phyloP scores from a whole-genome alignment of 2,797 vertebrate species.

The Cossypha caffra region DNA sequence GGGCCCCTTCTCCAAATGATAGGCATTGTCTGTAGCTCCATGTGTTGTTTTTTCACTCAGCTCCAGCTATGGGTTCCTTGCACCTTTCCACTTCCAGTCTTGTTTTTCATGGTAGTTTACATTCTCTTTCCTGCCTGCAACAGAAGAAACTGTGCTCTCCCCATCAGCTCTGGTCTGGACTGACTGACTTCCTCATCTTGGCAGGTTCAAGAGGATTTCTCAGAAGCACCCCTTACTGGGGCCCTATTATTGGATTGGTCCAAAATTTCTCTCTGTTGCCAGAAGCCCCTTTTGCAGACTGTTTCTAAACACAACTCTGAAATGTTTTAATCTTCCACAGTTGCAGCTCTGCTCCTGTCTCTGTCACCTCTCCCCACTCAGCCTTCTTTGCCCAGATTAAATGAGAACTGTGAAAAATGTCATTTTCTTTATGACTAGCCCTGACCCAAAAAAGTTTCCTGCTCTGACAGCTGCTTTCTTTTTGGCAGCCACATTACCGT shows the following conservation, averaged over 20 bases:
- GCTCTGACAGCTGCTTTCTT: conserved; percentile 26
- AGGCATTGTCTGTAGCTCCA: background rate
- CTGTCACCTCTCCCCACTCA: background rate
- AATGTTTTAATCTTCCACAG: background rate
- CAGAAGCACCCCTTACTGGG: background rate
- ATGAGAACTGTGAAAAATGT: conserved; percentile 1
- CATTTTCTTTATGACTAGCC: background rate
- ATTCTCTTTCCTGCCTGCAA: background rate
- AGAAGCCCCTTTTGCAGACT: background rate
- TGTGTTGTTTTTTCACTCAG: background rate
- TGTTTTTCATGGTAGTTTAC: background rate
- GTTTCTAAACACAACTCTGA: background rate
- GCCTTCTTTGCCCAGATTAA: background rate
- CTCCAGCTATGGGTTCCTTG: background rate
- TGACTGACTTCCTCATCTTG: background rate
- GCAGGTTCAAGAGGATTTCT: background rate
- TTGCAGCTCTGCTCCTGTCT: background rate
- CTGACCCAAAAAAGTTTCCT: background rate
- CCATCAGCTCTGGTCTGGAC: background rate
- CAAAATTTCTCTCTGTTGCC: background rate
- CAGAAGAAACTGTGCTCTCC: background rate
- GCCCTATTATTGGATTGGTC: background rate
- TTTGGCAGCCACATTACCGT: conserved; percentile 12
- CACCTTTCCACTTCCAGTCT: background rate
- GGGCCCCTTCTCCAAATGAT: background rate